Conservation (phyloP, 2,888 invertebrate species). For the Eilema sororculum region DNA sequence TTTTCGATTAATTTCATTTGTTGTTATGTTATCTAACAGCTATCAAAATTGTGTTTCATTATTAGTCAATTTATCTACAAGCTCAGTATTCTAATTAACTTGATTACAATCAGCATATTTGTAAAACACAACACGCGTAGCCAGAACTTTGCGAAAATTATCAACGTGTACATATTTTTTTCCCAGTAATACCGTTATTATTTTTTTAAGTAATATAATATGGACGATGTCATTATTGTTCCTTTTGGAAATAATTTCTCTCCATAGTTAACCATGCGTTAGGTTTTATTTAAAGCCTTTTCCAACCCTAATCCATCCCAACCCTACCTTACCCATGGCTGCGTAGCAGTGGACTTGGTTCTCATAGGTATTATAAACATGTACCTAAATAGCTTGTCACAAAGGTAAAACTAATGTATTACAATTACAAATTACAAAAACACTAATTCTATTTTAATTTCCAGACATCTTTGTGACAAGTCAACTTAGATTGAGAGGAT, state of each 20-base stretch:
- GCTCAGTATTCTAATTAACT: background rate
- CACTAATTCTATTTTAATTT: conserved; percentile 56
- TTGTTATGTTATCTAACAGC: background rate
- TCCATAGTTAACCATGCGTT: conserved; percentile 27
- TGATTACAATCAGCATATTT: background rate
- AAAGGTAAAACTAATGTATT: conserved; percentile 76
- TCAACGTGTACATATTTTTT: background rate
- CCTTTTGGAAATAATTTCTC: conserved; percentile 21
- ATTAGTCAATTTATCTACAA: background rate
- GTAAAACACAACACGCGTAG: background rate
- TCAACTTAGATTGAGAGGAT: conserved; percentile 66
- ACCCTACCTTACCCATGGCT: conserved; percentile 67
- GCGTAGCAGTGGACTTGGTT: conserved; percentile 87
- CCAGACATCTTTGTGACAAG: conserved; percentile 81
- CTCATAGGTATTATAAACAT: conserved; percentile 79
- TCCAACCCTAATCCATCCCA: conserved; percentile 38
- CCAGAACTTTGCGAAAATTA: background rate
- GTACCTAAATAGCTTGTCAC: conserved; percentile 79
- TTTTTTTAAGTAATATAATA: background rate
- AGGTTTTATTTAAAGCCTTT: conserved; percentile 35
- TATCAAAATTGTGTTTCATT: background rate
- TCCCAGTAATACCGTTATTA: background rate
- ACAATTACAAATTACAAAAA: conserved; percentile 56
- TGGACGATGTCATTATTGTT: conserved; percentile 24
- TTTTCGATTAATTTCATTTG: background rate